A percentile compares a stretch with the other conserved stretches of the same genome.
Evolutionary conservation across 1,140 invertebrate genomes (phyloP).

Genomic region (Bombus breviceps): DNA sequence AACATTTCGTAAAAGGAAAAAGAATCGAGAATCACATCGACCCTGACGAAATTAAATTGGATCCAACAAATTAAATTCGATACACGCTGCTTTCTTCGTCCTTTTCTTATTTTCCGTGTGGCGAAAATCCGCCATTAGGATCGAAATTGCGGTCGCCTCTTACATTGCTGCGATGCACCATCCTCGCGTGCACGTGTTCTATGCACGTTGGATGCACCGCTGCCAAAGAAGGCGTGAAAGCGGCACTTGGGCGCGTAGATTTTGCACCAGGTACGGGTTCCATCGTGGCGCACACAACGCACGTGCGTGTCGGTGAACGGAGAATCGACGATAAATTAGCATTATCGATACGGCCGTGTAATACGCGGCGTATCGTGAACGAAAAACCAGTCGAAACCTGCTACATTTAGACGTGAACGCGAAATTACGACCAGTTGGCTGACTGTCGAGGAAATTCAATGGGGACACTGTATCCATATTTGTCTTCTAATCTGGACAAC

Average conservation of each 20-base stretch:
- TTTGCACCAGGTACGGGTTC: conserved; percentile 3
- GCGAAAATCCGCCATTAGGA: neutral
- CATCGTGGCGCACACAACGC: neutral
- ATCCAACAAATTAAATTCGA: neutral
- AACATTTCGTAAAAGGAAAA: no score
- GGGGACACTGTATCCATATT: neutral
- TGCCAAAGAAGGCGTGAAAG: conserved; percentile 56
- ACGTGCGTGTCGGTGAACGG: neutral
- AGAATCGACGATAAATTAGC: conserved; percentile 45
- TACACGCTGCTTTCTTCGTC: neutral
- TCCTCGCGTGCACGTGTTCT: neutral
- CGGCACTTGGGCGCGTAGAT: conserved; percentile 28
- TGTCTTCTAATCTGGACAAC: neutral
- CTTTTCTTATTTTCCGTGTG: neutral
- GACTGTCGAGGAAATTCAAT: neutral
- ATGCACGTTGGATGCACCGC: conserved; percentile 12
- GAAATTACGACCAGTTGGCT: conserved; percentile 15
- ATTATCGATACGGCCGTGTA: conserved; percentile 7
- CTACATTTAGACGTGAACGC: conserved; percentile 31
- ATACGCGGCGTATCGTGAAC: neutral
- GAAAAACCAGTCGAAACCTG: conserved; percentile 18
- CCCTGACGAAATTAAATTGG: neutral
- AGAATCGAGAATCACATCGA: neutral
- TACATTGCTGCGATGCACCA: neutral
- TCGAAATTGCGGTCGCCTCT: neutral